Evolutionary conservation across 2,113 vertebrate genomes (phyloP), one percentile per base, ranked within the genome.

Genomic region (Mungos mungo): DNA sequence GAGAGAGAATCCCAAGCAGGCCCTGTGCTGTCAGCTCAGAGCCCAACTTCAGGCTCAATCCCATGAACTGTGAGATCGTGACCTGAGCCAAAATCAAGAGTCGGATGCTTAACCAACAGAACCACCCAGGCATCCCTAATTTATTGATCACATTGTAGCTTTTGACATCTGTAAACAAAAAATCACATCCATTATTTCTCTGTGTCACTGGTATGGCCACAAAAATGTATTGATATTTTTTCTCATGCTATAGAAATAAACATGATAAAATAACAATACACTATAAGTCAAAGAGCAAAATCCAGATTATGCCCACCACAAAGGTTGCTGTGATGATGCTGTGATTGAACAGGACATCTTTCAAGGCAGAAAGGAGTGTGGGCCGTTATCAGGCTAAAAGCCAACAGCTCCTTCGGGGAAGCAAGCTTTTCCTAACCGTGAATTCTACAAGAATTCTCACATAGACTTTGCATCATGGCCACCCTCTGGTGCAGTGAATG

Each of bases 341-440:
- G 0, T 25, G 9, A 76, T 16, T 7, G 13, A 45, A 88, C 35
- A 25, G 68, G 52, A 18, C 54, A 23, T 65, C 95, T 35, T 16
- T 69, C 50, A 31, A 38, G 74, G 45, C 76, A 79, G 66, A 83
- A 76, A 47, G 66, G 21, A n/a, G 29, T 23, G 25, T 57, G 33
- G 23, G 19, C 9, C 65, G 12, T 57, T 21, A 66, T 69, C 89
- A 77, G 65, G 65, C n/a, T 31, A 77, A 81, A 52, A 79, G 63
- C 60, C 1, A 14, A 23, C 13, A 13, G 0, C 0, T 2, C 79
- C 50, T 45, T 13, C 5, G 27, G 33, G 41, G 38, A 65, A 63
- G n/a, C n/a, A 1, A n/a, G 52, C 52, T 25, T 3, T 33, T 57
- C 77, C 69, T 33, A 76, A 9, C 60, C 16, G 80, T 31, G 10